Evolutionary conservation across 2,113 vertebrate species (phyloP).

Genomic region (Mus musculus): DNA sequence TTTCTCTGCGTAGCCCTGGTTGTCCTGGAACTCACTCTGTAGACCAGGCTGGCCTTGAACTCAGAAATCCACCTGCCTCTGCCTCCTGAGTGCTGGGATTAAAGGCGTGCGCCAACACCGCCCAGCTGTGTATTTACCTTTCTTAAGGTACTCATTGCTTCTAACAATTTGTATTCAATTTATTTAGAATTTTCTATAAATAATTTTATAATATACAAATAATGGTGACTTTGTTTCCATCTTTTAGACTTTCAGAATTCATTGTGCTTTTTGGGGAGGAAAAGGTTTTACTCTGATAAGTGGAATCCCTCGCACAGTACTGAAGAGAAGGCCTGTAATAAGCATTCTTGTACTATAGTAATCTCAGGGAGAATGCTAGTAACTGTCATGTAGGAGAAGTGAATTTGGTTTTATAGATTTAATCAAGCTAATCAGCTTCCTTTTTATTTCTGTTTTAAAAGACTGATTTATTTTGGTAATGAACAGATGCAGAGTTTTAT

Average conservation of each 20-base stretch:
- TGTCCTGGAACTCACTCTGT: too few species aligned
- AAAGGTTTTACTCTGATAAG: background rate
- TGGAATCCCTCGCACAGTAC: background rate
- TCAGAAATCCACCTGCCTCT: too few species aligned
- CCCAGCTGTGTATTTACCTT: background rate
- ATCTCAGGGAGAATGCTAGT: background rate
- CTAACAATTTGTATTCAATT: constrained; percentile 30
- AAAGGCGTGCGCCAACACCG: too few species aligned
- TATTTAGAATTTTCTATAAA: constrained; percentile 46
- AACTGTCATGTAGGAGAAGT: background rate
- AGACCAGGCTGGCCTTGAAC: too few species aligned
- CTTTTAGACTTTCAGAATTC: constrained; percentile 32
- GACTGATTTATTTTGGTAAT: constrained; percentile 42
- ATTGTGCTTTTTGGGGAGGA: background rate
- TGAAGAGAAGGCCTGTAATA: constrained; percentile 26
- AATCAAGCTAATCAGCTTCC: background rate
- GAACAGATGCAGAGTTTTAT: constrained; percentile 40
- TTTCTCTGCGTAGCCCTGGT: too few species aligned
- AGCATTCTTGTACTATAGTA: constrained; percentile 6
- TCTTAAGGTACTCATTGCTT: constrained; percentile 29
- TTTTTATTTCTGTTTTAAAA: constrained; percentile 33
- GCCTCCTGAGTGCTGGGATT: too few species aligned
- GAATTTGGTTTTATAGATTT: constrained; percentile 25
- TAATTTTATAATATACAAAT: constrained; percentile 44
- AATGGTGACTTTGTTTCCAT: constrained; percentile 9